Conservation (phyloP, 2,113 vertebrate species). For the Paradoxurus hermaphroditus region DNA sequence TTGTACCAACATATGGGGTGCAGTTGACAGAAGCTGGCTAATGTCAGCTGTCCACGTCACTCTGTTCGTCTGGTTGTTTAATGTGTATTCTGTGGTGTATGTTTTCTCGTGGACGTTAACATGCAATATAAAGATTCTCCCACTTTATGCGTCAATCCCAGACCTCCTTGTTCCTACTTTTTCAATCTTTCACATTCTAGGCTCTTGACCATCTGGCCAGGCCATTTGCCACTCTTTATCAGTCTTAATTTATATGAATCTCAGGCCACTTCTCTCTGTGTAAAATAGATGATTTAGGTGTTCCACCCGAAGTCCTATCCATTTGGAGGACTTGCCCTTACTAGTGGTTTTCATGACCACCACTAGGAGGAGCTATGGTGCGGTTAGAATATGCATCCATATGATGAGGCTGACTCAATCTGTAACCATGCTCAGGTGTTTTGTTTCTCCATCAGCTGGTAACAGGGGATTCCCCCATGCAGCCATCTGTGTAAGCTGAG, state of each 20-base stretch:
- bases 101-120: neutral
- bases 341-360: neutral
- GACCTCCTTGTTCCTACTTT: neutral
- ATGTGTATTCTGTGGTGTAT: neutral
- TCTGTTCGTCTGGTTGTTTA: neutral
- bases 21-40: neutral
- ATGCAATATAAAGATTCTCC: neutral
- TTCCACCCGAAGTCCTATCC: neutral
- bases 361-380: neutral
- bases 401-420: neutral
- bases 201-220: neutral
- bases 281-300: neutral
- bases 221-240: neutral
- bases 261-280: neutral
- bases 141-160: neutral
- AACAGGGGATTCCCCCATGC: too few species aligned
- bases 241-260: neutral
- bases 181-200: neutral
- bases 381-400: too few species aligned
- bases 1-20: neutral
- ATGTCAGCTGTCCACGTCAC: neutral
- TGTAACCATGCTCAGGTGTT: neutral
- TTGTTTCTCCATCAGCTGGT: neutral
- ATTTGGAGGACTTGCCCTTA: neutral
- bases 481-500: neutral